phyloP scores from a whole-genome alignment of 2,888 invertebrate genomes.

The Aleiodes leptofemur region DNA sequence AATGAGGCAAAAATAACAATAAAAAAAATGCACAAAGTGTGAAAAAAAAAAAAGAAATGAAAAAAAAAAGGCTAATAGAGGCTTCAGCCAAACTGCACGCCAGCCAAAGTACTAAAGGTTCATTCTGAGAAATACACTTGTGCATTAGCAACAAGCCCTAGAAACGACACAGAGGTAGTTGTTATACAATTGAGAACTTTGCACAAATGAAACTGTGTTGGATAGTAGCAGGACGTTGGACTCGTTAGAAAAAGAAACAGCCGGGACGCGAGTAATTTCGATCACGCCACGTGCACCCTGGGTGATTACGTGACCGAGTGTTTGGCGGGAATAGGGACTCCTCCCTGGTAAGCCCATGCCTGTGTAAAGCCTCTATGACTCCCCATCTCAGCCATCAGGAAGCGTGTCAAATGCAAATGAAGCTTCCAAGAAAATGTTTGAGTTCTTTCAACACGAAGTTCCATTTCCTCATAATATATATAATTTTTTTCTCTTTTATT shows the following conservation, averaged over 20 bases:
- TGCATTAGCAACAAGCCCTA: slow-evolving; percentile 49
- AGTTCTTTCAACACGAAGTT: slow-evolving; percentile 28
- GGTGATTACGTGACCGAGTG: slow-evolving; percentile 44
- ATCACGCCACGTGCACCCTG: slow-evolving; percentile 52
- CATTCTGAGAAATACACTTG: slow-evolving; percentile 55
- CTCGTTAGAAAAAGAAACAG: slow-evolving; percentile 40
- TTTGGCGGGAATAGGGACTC: slow-evolving; percentile 49
- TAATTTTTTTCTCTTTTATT: neutral
- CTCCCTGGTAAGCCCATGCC: neutral
- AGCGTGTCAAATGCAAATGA: slow-evolving; percentile 36
- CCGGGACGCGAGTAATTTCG: slow-evolving; percentile 53
- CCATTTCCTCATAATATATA: slow-evolving; percentile 10
- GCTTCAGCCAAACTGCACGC: slow-evolving; percentile 27
- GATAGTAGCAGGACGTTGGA: slow-evolving; percentile 34
- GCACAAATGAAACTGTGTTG: slow-evolving; percentile 45
- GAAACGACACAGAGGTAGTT: slow-evolving; percentile 34
- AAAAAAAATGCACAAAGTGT: slow-evolving; percentile 21
- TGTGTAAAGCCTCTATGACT: slow-evolving; percentile 15
- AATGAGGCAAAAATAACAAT: slow-evolving; percentile 21
- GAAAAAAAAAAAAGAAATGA: slow-evolving; percentile 28
- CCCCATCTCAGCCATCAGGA: slow-evolving; percentile 21
- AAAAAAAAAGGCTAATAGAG: slow-evolving; percentile 27
- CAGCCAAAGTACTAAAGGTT: slow-evolving; percentile 34
- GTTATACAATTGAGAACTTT: slow-evolving; percentile 49
- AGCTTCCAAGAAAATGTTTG: slow-evolving; percentile 31